These are phyloP conservation scores for Dicentrarchus labrax DNA, from an alignment of 2,113 vertebrate species.

Conservation along the genomic window DNA sequence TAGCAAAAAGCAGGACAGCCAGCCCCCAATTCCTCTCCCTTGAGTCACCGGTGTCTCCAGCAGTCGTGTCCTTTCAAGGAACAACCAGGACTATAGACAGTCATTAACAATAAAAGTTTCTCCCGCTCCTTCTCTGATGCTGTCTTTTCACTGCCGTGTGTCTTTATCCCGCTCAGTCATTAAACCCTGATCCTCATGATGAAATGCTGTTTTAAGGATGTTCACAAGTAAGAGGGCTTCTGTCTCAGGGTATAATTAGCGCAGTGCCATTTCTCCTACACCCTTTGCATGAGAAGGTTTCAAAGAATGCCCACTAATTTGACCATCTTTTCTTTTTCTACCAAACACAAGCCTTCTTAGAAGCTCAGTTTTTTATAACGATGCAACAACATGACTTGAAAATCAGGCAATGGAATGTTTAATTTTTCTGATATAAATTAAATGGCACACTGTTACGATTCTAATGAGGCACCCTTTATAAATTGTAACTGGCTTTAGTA, in stretches of 20 bases:
- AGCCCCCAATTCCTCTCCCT: slow-evolving; percentile 62
- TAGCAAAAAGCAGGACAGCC: slow-evolving; percentile 73
- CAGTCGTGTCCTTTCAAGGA: slow-evolving; percentile 75
- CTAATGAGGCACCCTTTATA: background rate
- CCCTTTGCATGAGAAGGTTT: slow-evolving; percentile 51
- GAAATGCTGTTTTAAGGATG: slow-evolving; percentile 75
- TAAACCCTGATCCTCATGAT: slow-evolving; percentile 76
- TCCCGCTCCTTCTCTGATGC: slow-evolving; percentile 56
- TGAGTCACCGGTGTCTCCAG: slow-evolving; percentile 71
- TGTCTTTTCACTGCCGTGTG: slow-evolving; percentile 36
- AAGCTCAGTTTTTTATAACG: slow-evolving; percentile 51
- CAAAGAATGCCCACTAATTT: slow-evolving; percentile 64
- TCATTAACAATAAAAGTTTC: slow-evolving; percentile 81
- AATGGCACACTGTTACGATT: slow-evolving; percentile 1
- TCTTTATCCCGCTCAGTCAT: slow-evolving; percentile 73
- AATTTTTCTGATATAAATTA: slow-evolving; percentile 5
- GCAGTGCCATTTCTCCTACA: slow-evolving; percentile 52
- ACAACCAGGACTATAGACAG: slow-evolving; percentile 63
- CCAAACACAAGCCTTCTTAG: slow-evolving; percentile 32
- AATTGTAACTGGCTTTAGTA: background rate
- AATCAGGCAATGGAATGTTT: slow-evolving; percentile 12
- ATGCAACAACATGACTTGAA: slow-evolving; percentile 41
- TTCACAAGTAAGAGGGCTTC: slow-evolving; percentile 60
- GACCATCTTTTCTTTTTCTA: slow-evolving; percentile 30
- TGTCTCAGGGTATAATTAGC: slow-evolving; percentile 72